phyloP scores from a whole-genome alignment of 2,888 invertebrate genomes.

The Platerodrilus igneus region DNA sequence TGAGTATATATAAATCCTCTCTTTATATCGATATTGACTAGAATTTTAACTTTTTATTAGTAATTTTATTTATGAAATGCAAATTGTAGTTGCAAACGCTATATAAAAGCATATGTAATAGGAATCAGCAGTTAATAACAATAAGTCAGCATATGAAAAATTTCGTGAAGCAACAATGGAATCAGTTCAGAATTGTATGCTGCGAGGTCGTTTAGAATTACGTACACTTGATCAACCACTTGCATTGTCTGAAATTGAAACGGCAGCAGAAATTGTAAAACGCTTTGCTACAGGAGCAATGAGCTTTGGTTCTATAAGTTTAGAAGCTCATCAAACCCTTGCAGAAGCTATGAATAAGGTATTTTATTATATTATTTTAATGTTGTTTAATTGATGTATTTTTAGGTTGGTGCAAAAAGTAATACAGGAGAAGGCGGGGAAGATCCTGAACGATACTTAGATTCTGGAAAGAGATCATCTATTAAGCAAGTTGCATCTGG shows the following conservation, averaged over 20 bases:
- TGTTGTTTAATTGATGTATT: conserved; percentile 12
- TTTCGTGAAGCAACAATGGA: conserved; percentile 83
- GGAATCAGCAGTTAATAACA: conserved; percentile 84
- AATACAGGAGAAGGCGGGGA: conserved; percentile 99
- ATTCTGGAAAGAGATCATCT: conserved; percentile 76
- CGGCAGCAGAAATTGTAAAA: conserved; percentile 92
- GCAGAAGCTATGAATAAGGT: conserved; percentile 94
- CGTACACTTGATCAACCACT: conserved; percentile 73
- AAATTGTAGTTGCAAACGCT: too few relatives aligned
- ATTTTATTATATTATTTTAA: conserved; percentile 10
- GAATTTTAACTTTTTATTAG: not conserved
- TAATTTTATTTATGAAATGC: conserved; percentile 50
- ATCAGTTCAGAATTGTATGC: conserved; percentile 78
- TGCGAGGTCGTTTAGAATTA: conserved; percentile 90
- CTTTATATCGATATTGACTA: not conserved
- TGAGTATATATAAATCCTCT: too few relatives aligned
- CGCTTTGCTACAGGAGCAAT: conserved; percentile 77
- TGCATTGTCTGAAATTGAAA: conserved; percentile 83
- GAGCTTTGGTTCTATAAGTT: conserved; percentile 72
- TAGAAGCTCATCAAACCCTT: conserved; percentile 92
- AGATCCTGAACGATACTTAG: conserved; percentile 73
- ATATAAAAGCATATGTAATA: too few relatives aligned
- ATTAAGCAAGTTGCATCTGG: conserved; percentile 99
- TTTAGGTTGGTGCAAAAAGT: conserved; percentile 84
- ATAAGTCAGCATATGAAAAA: conserved; percentile 75